Conservation (phyloP, 2,113 vertebrate genomes). For the Oxygymnocypris stewartii region DNA sequence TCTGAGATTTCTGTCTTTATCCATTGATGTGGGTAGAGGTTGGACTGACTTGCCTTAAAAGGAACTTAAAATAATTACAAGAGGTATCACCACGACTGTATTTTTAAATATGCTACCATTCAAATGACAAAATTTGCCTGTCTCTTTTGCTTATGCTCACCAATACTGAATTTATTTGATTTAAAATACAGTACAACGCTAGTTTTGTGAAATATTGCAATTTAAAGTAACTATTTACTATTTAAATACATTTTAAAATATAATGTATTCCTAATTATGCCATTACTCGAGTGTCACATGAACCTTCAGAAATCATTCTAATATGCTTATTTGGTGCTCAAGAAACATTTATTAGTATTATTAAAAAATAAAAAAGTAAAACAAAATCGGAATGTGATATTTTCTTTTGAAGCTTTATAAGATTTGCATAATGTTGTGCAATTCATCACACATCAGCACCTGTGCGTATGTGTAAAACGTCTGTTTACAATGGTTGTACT, state of each 20-base stretch:
- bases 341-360: neutral
- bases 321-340: neutral
- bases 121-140: neutral
- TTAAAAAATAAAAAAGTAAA: neutral
- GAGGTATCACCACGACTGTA: neutral
- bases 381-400: neutral
- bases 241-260: neutral
- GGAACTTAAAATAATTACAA: neutral
- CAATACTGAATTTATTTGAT: neutral
- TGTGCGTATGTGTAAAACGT: slow-evolving; percentile 1
- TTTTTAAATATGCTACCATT: neutral
- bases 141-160: neutral
- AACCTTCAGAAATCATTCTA: neutral
- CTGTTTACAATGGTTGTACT: neutral
- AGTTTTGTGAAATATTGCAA: neutral
- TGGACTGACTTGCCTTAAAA: neutral
- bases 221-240: neutral
- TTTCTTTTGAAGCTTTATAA: neutral
- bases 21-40: neutral
- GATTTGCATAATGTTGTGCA: neutral
- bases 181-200: neutral
- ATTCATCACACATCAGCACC: neutral
- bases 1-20: neutral
- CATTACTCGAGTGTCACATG: neutral
- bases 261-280: neutral